phyloP scores from a whole-genome alignment of 2,113 vertebrate genomes.

The Pomatostomus ruficeps region DNA sequence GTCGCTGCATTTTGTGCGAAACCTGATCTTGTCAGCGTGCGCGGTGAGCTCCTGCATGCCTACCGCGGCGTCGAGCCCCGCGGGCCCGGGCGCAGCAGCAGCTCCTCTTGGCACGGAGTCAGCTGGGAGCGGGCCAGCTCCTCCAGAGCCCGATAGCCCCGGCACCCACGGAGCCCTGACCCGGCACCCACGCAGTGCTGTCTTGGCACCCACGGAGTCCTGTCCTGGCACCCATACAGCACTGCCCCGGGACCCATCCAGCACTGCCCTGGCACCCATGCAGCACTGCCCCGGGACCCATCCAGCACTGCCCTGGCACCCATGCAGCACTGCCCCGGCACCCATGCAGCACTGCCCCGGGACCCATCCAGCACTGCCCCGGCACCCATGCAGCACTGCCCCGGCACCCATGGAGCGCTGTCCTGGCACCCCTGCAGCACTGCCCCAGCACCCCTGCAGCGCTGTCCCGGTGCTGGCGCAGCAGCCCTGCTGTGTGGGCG shows the following conservation, averaged over 20 bases:
- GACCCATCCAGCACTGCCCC: background rate
- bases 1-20: background rate
- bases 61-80: background rate
- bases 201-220: rapidly evolving
- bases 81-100: background rate
- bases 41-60: background rate
- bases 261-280: background rate
- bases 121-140: background rate
- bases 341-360: background rate
- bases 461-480: background rate
- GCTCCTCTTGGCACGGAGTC: background rate
- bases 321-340: background rate
- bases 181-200: rapidly evolving
- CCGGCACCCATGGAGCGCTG: rapidly evolving
- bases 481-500: too few species aligned
- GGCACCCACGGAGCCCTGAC: background rate
- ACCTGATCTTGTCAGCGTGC: slow-evolving; percentile 25
- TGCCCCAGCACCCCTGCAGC: background rate
- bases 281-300: background rate
- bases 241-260: background rate
- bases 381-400: rapidly evolving
- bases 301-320: too few species aligned
- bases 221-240: rapidly evolving
- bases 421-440: rapidly evolving
- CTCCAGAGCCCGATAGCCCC: background rate